A percentile compares a stretch with the other conserved stretches of the same genome.
These are phyloP conservation scores for Eudyptes chrysolophus DNA, from an alignment of 2,113 vertebrate genomes.

Conservation along the genomic window DNA sequence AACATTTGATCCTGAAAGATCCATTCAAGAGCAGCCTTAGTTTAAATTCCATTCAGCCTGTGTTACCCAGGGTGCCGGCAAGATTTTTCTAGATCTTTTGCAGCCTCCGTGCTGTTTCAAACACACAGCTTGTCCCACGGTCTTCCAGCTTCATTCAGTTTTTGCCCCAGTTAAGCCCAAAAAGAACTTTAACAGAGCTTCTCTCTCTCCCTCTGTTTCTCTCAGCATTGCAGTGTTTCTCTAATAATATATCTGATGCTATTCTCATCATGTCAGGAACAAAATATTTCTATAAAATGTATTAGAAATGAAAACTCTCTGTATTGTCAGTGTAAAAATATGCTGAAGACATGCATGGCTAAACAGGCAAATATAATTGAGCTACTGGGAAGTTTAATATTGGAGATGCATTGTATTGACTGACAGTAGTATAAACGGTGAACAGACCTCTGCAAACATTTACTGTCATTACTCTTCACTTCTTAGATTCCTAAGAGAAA, in stretches of 20 bases:
- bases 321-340: constrained; percentile 2
- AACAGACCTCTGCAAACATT: constrained; percentile 1
- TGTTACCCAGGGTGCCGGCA: background rate
- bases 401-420: constrained; percentile 4
- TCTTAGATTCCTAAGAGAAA: background rate
- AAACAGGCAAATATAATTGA: constrained; percentile 20
- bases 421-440: constrained; percentile 6
- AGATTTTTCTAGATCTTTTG: background rate
- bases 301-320: background rate
- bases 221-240: background rate
- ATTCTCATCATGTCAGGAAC: background rate
- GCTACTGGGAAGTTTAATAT: constrained; percentile 23
- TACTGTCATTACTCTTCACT: background rate
- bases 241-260: background rate
- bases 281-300: background rate
- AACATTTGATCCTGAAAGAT: background rate
- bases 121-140: background rate
- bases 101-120: background rate
- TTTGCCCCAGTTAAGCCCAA: background rate
- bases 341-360: background rate
- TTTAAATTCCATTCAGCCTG: background rate
- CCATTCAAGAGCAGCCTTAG: background rate
- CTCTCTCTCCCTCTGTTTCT: background rate
- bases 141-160: background rate
- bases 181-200: background rate